Percentiles rank a stretch among this genome's conserved stretches.
phyloP scores from a whole-genome alignment of 1,140 invertebrate genomes.

The Vanessa tameamea region DNA sequence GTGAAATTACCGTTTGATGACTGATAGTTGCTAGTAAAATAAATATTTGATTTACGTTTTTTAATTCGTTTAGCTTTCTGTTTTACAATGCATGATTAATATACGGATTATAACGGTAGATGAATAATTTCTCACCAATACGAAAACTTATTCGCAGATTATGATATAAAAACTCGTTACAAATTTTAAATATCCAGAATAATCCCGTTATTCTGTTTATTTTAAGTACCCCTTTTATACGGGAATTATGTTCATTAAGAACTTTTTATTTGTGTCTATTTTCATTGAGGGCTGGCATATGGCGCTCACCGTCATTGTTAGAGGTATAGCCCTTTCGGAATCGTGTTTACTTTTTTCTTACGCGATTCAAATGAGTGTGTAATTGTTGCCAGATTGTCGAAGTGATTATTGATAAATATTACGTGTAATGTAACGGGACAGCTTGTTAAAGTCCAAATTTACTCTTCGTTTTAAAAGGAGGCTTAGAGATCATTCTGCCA shows the following conservation, averaged over 20 bases:
- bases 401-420: not conserved
- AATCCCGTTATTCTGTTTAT: conserved; percentile 49
- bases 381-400: conserved; percentile 32
- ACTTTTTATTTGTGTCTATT: conserved; percentile 76
- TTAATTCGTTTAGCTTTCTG: conserved; percentile 3
- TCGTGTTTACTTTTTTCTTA: conserved; percentile 23
- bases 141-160: too few species aligned
- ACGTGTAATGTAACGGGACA: not conserved
- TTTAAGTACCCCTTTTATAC: conserved; percentile 75
- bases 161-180: not conserved
- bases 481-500: too few species aligned
- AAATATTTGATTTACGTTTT: not conserved
- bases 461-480: too few species aligned
- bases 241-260: conserved; percentile 78
- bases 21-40: conserved; percentile 10
- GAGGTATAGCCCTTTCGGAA: conserved; percentile 56
- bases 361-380: conserved; percentile 17
- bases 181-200: conserved; percentile 41
- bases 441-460: not conserved
- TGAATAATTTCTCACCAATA: too few species aligned
- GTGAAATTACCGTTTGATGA: conserved; percentile 24
- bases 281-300: conserved; percentile 63
- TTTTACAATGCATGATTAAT: not conserved
- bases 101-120: too few species aligned
- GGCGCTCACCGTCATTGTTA: conserved; percentile 45